Evolutionary conservation across 2,888 invertebrate genomes (phyloP), one percentile per base, ranked within the genome.

Genomic region (Stenodera caucasica): DNA sequence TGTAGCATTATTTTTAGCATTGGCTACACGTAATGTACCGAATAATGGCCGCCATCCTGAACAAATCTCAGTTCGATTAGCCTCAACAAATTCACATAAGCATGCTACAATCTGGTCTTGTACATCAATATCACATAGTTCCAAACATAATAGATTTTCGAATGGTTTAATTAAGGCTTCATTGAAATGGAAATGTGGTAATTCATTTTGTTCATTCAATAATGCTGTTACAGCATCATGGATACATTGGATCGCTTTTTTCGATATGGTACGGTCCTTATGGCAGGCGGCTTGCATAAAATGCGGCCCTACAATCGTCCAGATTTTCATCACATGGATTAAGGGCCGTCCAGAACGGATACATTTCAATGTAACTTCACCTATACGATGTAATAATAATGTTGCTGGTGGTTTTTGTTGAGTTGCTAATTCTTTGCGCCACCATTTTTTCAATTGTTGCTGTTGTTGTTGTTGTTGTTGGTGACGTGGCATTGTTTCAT

Each of bases 11-110:
- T 81, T 85, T 62, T 82, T 77, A 72, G 85, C 84, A 72, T 90
- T 90, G 0, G 96, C 95, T 49, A 95, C 94, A 18, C 96, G 86
- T 49, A 98, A 81, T 0, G 97, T 96, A 11, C 96, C 96, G 77
- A 98, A 98, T 1, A 98, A 82, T 0, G 98, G 95, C 56, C 97
- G 85, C 98, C 98, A 98, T 0, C 98, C 98, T 0, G 96, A 96
- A 68, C 93, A 88, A 45, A 98, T 95, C 82, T 97, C 96, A 62
- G 91, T 90, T 70, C 94, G 86, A 78, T 94, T 96, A 0, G 94
- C 94, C 80, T 97, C 96, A 0, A 98, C 97, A 72, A 98, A 94
- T 80, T 96, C 96, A 78, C 96, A 96, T 52, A 98, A 89, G 70
- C 95, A 96, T 57, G 94, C 93, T 49, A 98, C 94, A 71, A 98